Evolutionary conservation across 1,140 invertebrate genomes (phyloP).

Genomic region (Colletes gigas): DNA sequence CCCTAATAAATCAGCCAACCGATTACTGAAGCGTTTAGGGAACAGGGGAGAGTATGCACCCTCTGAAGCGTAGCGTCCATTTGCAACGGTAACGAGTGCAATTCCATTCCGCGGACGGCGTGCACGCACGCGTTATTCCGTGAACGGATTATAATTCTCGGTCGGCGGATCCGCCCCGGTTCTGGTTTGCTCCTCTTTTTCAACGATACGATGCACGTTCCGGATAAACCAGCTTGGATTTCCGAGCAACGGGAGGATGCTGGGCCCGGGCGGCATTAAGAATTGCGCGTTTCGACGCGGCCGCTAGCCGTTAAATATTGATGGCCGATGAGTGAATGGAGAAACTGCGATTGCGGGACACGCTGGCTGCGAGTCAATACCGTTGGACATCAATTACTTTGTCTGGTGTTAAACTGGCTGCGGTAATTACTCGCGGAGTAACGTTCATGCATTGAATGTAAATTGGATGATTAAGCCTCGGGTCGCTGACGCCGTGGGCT

Average conservation of each 20-base stretch:
- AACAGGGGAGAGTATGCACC: not conserved
- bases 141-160: constrained; percentile 37
- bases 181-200: not conserved
- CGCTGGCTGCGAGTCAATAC: not conserved
- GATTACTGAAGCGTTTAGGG: constrained; percentile 26
- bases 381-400: constrained; percentile 36
- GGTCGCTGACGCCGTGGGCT: not conserved
- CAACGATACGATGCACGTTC: constrained; percentile 2
- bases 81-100: constrained; percentile 34
- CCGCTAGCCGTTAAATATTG: constrained; percentile 36
- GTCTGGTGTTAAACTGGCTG: constrained; percentile 32
- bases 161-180: not conserved
- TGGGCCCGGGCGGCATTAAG: not conserved
- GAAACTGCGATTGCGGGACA: not conserved
- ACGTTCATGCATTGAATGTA: constrained; percentile 47
- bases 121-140: constrained; percentile 7
- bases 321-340: constrained; percentile 24
- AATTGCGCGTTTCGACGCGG: not conserved
- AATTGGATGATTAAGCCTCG: constrained; percentile 31
- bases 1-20: constrained; percentile 41
- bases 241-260: not conserved
- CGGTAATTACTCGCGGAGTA: constrained; percentile 46
- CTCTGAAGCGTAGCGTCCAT: constrained; percentile 4
- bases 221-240: constrained; percentile 1
- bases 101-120: constrained; percentile 17